Conservation (phyloP, 2,797 vertebrate genomes). For the Galagoides demidoff region DNA sequence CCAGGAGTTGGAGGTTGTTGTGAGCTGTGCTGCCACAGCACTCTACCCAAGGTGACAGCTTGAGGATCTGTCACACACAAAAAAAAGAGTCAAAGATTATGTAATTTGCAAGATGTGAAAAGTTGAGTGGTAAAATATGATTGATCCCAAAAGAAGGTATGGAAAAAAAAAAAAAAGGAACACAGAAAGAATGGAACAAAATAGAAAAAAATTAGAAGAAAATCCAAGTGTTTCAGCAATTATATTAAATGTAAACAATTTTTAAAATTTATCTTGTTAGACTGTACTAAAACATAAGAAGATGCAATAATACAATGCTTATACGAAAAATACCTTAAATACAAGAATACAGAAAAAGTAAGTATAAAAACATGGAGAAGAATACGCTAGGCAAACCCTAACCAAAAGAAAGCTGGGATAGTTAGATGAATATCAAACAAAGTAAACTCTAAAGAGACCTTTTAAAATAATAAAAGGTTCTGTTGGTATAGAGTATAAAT, state of each 20-base stretch:
- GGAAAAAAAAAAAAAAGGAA: not conserved
- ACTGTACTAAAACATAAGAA: not conserved
- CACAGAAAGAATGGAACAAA: not conserved
- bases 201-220: not conserved
- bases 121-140: not conserved
- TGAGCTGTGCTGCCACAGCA: too few relatives aligned
- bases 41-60: too few relatives aligned
- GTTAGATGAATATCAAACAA: not conserved
- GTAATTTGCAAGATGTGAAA: not conserved
- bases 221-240: not conserved
- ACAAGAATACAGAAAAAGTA: not conserved
- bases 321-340: not conserved
- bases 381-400: not conserved
- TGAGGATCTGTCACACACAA: too few relatives aligned
- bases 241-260: not conserved
- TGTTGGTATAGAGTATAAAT: too few relatives aligned
- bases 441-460: not conserved
- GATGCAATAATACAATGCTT: not conserved
- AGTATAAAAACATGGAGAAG: not conserved
- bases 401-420: not conserved
- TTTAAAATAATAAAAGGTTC: not conserved
- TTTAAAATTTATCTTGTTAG: not conserved
- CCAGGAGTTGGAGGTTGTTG: too few relatives aligned
- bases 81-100: not conserved
- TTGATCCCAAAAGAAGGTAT: not conserved